Evolutionary conservation across 2,888 invertebrate species (phyloP).

Genomic region (Antitype chi): DNA sequence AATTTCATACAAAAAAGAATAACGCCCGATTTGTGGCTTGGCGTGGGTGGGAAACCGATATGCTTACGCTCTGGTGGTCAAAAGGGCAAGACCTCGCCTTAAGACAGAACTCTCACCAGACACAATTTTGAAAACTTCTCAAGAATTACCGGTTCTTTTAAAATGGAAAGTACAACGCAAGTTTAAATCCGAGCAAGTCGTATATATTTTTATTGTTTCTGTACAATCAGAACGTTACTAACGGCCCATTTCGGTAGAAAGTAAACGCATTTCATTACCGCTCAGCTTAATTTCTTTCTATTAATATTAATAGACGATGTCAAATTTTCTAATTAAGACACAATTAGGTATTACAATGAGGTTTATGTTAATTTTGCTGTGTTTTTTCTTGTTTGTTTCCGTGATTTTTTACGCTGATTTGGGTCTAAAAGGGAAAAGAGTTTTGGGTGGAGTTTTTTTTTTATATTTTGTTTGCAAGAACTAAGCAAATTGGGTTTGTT

Average conservation of each 20-base stretch:
- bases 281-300: constrained; percentile 71
- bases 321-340: constrained; percentile 70
- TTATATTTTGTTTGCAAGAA: background rate
- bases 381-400: constrained; percentile 39
- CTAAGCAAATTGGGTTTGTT: background rate
- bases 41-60: no score
- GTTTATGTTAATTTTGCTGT: constrained; percentile 48
- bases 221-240: constrained; percentile 81
- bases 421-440: constrained; percentile 39
- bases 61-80: no score
- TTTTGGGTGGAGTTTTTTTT: background rate
- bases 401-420: constrained; percentile 39
- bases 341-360: constrained; percentile 55
- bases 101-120: constrained; percentile 9
- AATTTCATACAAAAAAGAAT: no score
- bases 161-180: constrained; percentile 73
- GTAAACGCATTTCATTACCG: constrained; percentile 72
- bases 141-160: constrained; percentile 58
- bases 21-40: no score
- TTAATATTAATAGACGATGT: constrained; percentile 71
- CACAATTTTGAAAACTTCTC: constrained; percentile 19
- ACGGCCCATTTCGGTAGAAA: constrained; percentile 79
- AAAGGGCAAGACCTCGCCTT: no score
- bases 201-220: constrained; percentile 77
- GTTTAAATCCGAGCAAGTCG: constrained; percentile 56